Conservation (phyloP, 2,797 vertebrate species). For the Muscicapa comitata region DNA sequence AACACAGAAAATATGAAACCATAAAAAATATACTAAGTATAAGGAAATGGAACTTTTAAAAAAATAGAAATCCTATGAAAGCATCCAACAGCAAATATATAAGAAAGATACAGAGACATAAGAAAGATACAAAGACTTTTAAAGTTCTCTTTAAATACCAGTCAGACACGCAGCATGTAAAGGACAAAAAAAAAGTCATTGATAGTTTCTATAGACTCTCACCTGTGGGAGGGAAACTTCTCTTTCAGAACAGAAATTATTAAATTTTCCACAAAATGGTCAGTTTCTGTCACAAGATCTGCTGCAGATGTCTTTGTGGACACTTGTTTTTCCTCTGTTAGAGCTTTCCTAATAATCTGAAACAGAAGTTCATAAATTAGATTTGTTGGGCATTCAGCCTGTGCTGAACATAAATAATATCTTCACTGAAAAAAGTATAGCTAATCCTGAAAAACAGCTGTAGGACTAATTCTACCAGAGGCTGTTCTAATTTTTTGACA, state of each 20-base stretch:
- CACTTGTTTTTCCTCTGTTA: slow-evolving; percentile 83
- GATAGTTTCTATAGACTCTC: not conserved
- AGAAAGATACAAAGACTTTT: not conserved
- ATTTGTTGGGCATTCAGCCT: not conserved
- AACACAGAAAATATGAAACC: not conserved
- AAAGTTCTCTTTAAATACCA: not conserved
- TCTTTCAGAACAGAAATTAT: slow-evolving; percentile 84
- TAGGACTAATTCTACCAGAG: not conserved
- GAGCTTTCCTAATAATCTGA: slow-evolving; percentile 82
- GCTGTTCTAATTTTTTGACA: not conserved
- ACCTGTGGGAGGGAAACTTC: slow-evolving; percentile 86
- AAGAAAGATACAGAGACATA: not conserved
- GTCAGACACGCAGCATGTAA: not conserved
- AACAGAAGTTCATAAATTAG: slow-evolving; percentile 1
- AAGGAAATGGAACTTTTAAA: not conserved
- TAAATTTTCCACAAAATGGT: slow-evolving; percentile 83
- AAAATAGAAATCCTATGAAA: not conserved
- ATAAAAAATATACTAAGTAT: not conserved
- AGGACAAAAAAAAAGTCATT: not conserved
- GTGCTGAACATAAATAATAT: not conserved
- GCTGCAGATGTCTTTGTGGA: slow-evolving; percentile 86
- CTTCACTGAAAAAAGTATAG: not conserved
- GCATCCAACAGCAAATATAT: not conserved
- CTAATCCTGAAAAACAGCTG: not conserved
- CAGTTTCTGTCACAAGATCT: slow-evolving; percentile 87